Base-by-base conservation (phyloP, 2,113 vertebrate species). In the Zosterops japonicus region DNA sequence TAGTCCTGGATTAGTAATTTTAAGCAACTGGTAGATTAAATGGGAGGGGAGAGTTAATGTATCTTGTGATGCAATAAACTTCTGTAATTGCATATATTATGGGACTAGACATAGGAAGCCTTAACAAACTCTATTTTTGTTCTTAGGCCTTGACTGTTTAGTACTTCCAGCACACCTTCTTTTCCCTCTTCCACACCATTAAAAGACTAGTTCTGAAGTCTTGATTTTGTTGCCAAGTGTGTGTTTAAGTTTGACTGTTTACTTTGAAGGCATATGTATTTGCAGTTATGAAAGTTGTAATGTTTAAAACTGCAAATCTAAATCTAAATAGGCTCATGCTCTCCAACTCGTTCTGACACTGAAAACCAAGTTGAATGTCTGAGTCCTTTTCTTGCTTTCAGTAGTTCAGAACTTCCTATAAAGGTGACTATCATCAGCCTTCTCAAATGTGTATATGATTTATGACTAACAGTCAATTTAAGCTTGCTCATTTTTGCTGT, bases 341-440 rank as follows among this genome's bases (percentile, higher is more conserved):
- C n/a, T 87, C 33, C n/a, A 2, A n/a, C 61, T 60, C 70, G 0
- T 33, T 86, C 11, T 50, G 64, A 25, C 29, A 17, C 33, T 65
- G 55, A 65, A 90, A 77, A 53, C 11, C 14, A 63, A 31, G 25
- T 14, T 53, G 27, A 83, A 20, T 9, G 35, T 65, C 15, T 25
- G 39, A 75, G 36, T 79, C 29, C 5, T 69, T 6, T 39, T 49
- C 52, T 29, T 74, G 35, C 7, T 91, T 70, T 57, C 23, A 53
- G 5, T 71, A 83, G 31, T 81, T 89, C 4, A 55, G 71, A 77
- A 46, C 50, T 57, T 57, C 20, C 29, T 57, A 67, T 67, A 24
- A 75, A 47, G 24, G 35, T 22, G 23, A 14, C 46, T 41, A 8
- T 77, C 33, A 49, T 42, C 0, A 0, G 28, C 36, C 39, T 83